Conservation (phyloP, 2,113 vertebrate genomes). For the Eubucco bourcierii region DNA sequence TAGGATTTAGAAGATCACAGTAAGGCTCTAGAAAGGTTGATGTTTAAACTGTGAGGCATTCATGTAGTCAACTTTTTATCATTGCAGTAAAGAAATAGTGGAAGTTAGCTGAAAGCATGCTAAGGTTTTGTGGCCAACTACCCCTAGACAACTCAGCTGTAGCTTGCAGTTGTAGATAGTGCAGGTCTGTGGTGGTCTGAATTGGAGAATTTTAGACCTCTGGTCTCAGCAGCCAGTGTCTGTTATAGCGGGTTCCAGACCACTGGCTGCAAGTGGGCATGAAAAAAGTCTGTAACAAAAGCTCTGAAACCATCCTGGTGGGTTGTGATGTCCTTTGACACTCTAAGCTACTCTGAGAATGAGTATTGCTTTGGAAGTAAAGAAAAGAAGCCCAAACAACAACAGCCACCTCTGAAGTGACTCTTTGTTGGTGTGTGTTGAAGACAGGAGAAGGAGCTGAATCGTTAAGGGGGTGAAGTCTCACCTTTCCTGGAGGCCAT, state of each 20-base stretch:
- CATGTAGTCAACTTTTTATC: neutral
- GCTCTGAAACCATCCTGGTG: neutral
- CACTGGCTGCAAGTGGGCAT: rapidly evolving
- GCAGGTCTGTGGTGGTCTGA: neutral
- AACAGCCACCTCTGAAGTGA: neutral
- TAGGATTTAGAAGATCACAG: neutral
- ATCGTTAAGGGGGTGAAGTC: neutral
- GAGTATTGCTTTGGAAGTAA: neutral
- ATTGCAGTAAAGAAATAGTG: neutral
- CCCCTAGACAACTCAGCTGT: neutral
- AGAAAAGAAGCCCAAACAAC: neutral
- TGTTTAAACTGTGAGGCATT: neutral
- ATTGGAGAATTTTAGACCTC: neutral
- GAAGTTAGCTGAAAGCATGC: neutral
- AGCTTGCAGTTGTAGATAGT: neutral
- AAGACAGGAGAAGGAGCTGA: neutral
- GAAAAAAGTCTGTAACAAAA: neutral
- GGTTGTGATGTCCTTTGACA: neutral
- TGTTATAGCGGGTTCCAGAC: neutral
- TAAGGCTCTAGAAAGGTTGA: neutral
- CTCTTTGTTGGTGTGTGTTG: neutral
- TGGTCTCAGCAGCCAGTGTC: neutral
- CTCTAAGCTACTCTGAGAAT: neutral
- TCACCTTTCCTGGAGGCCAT: neutral
- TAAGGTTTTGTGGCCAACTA: neutral